Conservation (phyloP, 2,113 vertebrate species). For the Caranx ignobilis region DNA sequence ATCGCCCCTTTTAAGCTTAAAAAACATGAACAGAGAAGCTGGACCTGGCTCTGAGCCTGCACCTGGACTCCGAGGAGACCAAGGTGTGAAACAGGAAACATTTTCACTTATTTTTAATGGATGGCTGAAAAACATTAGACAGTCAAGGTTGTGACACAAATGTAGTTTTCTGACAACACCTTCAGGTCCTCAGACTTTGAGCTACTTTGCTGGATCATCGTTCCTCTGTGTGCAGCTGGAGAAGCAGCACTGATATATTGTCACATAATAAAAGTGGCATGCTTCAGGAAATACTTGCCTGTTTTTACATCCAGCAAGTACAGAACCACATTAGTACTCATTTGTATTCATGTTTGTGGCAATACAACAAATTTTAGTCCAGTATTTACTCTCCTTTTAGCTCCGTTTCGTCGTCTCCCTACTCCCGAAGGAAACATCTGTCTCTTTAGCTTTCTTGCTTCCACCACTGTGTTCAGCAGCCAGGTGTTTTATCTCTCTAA, state of each 20-base stretch:
- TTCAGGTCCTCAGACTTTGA: neutral
- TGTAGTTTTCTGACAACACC: constrained; percentile 28
- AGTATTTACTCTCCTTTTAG: neutral
- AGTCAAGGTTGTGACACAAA: constrained; percentile 32
- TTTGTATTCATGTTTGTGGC: constrained; percentile 4
- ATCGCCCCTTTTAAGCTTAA: constrained; percentile 37
- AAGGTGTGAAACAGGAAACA: constrained; percentile 47
- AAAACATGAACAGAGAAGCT: constrained; percentile 2
- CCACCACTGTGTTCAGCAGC: neutral
- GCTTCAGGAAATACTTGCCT: neutral
- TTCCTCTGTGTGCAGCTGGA: neutral
- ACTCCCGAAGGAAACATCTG: neutral
- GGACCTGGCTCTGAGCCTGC: constrained; percentile 4
- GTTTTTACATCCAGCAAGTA: neutral
- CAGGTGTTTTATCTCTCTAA: neutral
- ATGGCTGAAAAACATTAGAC: constrained; percentile 34
- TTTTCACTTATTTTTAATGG: constrained; percentile 34
- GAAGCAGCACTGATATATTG: neutral
- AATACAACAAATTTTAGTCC: neutral
- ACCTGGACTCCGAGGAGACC: constrained; percentile 38
- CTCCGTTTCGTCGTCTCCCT: neutral
- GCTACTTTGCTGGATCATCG: neutral
- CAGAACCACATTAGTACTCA: neutral
- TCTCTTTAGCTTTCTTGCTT: neutral
- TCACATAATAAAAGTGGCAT: neutral